phyloP scores from a whole-genome alignment of 1,140 invertebrate genomes.

The Calliphora vicina region DNA sequence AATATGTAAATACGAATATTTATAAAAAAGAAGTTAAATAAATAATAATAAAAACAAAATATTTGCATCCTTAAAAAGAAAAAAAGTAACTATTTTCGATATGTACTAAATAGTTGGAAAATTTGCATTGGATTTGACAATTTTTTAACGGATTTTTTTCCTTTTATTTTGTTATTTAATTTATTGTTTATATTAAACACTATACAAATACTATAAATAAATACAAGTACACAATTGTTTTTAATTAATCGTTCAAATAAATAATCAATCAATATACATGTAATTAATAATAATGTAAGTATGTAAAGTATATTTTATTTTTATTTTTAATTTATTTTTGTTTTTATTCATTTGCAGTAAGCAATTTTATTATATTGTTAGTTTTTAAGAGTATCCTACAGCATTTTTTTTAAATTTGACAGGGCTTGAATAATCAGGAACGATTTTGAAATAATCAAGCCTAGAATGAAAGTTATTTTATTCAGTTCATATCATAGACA shows the following conservation, averaged over 20 bases:
- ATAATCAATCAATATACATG: background rate
- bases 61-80: background rate
- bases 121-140: background rate
- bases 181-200: constrained; percentile 4
- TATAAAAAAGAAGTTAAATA: background rate
- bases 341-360: no score
- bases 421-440: no score
- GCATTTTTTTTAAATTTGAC: no score
- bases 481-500: no score
- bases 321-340: no score
- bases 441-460: no score
- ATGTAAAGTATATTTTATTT: background rate
- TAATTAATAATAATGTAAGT: background rate
- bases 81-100: background rate
- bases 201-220: constrained; percentile 16
- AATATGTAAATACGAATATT: background rate
- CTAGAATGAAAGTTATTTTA: no score
- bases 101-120: constrained; percentile 1
- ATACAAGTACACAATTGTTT: background rate
- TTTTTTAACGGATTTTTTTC: constrained; percentile 11
- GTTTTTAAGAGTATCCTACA: no score
- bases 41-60: background rate
- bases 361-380: no score
- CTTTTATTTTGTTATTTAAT: constrained; percentile 14
- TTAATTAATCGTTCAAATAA: background rate